Evolutionary conservation across 2,797 vertebrate species (phyloP), one percentile per base, ranked within the genome.

Genomic region (Cuculus canorus): DNA sequence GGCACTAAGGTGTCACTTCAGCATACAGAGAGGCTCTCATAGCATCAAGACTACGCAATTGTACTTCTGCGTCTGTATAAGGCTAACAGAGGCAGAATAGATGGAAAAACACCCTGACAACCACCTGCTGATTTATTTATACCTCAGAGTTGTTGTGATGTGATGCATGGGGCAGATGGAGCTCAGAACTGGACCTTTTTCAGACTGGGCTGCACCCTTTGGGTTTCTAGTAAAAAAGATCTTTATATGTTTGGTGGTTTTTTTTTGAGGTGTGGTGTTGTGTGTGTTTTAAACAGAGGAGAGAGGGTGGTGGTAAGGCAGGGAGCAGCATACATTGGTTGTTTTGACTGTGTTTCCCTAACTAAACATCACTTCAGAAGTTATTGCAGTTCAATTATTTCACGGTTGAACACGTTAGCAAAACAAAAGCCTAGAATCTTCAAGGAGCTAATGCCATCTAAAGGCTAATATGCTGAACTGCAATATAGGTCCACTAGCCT

Each of bases 381-480:
- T 39, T 24, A 24, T 2, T n/a, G 86, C 52, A 52, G 41, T 33
- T 92, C 47, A 15, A 45, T 50, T 35, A 8, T 21, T 33, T 45
- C 56, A 1, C 32, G 1, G 28, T 45, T 1, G 6, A 47, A 10
- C 35, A 10, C 5, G 1, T 4, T 30, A 63, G 28, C 25, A 53
- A 73, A 50, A 10, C 1, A 27, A 45, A 73, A 47, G 23, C 12
- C 21, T 24, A 4, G 18, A 21, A 97, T 96, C 33, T 28, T 41
- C 66, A 93, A 90, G 95, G 60, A 88, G 92, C 79, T 97, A 54
- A 33, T 92, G 97, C 82, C 98, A 98, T 80, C 98, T 97, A 97
- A 75, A 96, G 98, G 94, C 63, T 79, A 64, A 14, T 13, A 11
- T 17, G 13, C 37, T 30, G 91, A 97, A 97, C 75, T 97, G 43